Conservation (phyloP, 2,797 vertebrate genomes). For the Sebastes taczanowskii region DNA sequence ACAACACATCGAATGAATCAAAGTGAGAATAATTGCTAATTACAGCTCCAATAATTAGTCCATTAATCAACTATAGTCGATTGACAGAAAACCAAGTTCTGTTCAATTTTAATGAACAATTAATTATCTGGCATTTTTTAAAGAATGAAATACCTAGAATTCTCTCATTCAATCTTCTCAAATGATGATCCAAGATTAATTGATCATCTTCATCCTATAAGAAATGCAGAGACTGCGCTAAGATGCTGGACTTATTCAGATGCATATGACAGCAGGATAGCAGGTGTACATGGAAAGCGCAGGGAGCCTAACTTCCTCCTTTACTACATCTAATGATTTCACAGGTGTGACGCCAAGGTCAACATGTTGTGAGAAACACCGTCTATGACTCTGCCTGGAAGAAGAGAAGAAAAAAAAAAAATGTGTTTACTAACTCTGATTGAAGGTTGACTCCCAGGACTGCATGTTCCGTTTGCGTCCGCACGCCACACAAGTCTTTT, state of each 20-base stretch:
- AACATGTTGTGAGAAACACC: not conserved
- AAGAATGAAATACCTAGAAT: not conserved
- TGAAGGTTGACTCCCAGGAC: slow-evolving; percentile 51
- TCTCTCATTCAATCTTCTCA: not conserved
- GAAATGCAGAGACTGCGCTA: not conserved
- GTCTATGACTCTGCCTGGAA: not conserved
- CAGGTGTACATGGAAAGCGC: not conserved
- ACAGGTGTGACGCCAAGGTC: not conserved
- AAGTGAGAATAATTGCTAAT: not conserved
- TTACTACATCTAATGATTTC: not conserved
- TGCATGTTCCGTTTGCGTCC: slow-evolving; percentile 41
- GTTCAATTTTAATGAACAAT: not conserved
- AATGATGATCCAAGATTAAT: not conserved
- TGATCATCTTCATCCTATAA: not conserved
- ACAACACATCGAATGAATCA: not conserved
- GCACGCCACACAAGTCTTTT: slow-evolving; percentile 22
- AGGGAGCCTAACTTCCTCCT: not conserved
- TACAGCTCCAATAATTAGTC: not conserved
- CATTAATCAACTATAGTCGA: not conserved
- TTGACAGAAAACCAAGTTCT: not conserved
- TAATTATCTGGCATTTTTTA: not conserved
- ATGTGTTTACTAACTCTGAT: slow-evolving; percentile 54
- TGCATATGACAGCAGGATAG: not conserved
- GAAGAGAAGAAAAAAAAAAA: not conserved
- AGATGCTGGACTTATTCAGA: not conserved